Evolutionary conservation across 2,113 vertebrate species (phyloP).

Genomic region (Sinocyclocheilus anophthalmus): DNA sequence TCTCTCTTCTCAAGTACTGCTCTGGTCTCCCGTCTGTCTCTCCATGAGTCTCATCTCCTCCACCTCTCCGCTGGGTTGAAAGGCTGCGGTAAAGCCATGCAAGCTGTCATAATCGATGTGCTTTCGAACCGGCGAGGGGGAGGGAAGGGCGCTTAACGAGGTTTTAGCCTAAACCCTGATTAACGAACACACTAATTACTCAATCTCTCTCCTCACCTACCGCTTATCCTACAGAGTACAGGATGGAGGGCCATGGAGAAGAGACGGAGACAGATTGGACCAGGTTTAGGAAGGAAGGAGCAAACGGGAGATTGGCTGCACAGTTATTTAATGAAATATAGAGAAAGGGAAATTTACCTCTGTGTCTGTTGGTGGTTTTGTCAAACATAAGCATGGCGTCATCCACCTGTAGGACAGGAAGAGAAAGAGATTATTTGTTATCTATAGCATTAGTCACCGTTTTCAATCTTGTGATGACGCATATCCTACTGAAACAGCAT

Average conservation of each 20-base stretch:
- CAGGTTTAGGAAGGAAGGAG: conserved; percentile 61
- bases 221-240: conserved; percentile 70
- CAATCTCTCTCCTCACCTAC: conserved; percentile 68
- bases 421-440: conserved; percentile 21
- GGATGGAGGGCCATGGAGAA: conserved; percentile 56
- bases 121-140: conserved; percentile 68
- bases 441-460: background rate
- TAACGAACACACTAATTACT: conserved; percentile 80
- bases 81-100: conserved; percentile 59
- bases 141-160: conserved; percentile 73
- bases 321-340: conserved; percentile 31
- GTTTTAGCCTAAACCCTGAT: conserved; percentile 80
- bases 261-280: conserved; percentile 63
- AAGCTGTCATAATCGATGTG: conserved; percentile 79
- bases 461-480: background rate
- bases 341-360: conserved; percentile 84
- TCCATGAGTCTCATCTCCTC: conserved; percentile 56
- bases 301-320: conserved; percentile 32
- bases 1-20: background rate
- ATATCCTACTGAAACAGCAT: background rate
- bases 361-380: conserved; percentile 98
- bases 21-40: conserved; percentile 50
- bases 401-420: conserved; percentile 84
- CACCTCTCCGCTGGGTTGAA: conserved; percentile 52
- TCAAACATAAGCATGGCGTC: conserved; percentile 99